phyloP scores from a whole-genome alignment of 1,140 invertebrate species.

The Steinernema feltiae region DNA sequence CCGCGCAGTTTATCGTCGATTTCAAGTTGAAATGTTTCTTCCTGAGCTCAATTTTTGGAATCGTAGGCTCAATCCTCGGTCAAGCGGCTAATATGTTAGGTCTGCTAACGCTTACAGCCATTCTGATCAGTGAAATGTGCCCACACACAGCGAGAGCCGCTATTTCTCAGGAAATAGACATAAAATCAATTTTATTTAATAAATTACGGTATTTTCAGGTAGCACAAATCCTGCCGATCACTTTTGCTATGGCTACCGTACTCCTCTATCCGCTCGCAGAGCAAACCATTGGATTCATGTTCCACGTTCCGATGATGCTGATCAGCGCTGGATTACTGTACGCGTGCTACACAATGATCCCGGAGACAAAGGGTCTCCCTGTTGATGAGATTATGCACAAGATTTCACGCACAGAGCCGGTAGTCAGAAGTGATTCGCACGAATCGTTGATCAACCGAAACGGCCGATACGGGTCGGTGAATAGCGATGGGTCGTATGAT shows the following conservation, averaged over 20 bases:
- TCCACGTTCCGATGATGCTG: not conserved
- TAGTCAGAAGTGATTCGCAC: not conserved
- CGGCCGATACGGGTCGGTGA: not conserved
- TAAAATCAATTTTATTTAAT: not conserved
- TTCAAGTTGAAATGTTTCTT: not conserved
- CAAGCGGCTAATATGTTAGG: not conserved
- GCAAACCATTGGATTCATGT: not conserved
- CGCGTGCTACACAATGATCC: not conserved
- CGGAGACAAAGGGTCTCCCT: not conserved
- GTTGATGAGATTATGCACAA: slow-evolving; percentile 9
- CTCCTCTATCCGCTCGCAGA: not conserved
- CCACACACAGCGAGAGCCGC: not conserved
- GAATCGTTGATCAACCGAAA: not conserved
- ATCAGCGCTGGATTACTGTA: not conserved
- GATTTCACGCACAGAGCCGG: not conserved
- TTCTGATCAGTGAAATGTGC: not conserved
- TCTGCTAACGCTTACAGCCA: not conserved
- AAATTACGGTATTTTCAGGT: not conserved
- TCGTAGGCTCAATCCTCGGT: not conserved
- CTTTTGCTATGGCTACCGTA: not conserved
- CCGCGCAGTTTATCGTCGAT: not conserved
- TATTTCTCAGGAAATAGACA: not conserved
- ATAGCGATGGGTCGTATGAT: not conserved
- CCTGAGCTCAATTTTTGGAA: not conserved
- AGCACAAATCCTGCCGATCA: not conserved